Evolutionary conservation across 2,888 invertebrate species (phyloP), one percentile per base, ranked within the genome.

Genomic region (Acleris cristana): DNA sequence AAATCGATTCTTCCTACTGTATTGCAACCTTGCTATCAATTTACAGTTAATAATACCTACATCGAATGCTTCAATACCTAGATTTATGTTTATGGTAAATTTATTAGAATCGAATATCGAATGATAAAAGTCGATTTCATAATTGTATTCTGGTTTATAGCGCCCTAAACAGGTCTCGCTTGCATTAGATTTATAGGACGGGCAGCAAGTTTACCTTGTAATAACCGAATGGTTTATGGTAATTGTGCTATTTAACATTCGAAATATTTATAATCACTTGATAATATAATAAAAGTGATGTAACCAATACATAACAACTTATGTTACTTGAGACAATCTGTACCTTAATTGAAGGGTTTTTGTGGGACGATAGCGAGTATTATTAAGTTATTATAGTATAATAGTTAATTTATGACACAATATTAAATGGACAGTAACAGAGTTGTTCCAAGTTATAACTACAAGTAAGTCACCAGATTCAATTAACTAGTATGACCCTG

Each of bases 171-270:
- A 63, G 67, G 67, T 63, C 53, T 63, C 16, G 63, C 63, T 53
- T 67, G 58, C 58, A 48, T 63, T 80, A 78, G 79, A 70, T 74
- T 70, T 72, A 79, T 76, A 74, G 74, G 73, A 77, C 72, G 76
- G 73, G 70, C 73, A 79, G 78, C 82, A 70, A 73, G 84, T 81
- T 85, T 76, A 73, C 84, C 85, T 84, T 84, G 82, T 76, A 76
- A 71, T 70, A 72, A 78, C 70, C 72, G 71, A 81, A 79, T 76
- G 77, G 71, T 80, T 76, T 76, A 82, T 79, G 79, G 74, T 81
- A 79, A 76, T 78, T 52, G 61, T 74, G 71, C 64, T 69, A 59
- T 66, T 70, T 71, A 71, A 70, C 66, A 70, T 65, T 49, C 62
- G 49, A 66, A 64, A 57, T 62, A 56, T 66, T 34, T 57, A 52